phyloP scores from a whole-genome alignment of 2,888 invertebrate genomes.

The Cantharis lateralis region DNA sequence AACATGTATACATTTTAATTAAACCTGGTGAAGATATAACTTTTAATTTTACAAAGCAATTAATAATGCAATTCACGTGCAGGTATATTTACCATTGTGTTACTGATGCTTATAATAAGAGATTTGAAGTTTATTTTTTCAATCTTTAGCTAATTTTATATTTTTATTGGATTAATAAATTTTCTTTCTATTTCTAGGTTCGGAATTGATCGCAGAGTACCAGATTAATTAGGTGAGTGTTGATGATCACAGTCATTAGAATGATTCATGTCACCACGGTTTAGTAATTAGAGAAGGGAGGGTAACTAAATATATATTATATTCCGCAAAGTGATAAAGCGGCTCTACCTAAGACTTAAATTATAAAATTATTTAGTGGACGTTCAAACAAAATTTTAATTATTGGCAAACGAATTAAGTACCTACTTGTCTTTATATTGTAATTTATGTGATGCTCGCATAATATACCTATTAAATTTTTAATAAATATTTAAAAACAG shows the following conservation, averaged over 20 bases:
- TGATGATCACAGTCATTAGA: conserved; percentile 49
- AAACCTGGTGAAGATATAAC: too few relatives aligned
- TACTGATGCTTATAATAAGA: too few relatives aligned
- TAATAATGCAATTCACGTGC: background rate
- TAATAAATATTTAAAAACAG: too few relatives aligned
- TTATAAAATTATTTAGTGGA: conserved; percentile 19
- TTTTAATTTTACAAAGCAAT: background rate
- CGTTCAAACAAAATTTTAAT: conserved; percentile 15
- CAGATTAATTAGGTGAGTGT: conserved; percentile 50
- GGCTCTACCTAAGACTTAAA: conserved; percentile 19
- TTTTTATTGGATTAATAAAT: background rate
- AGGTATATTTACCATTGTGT: background rate
- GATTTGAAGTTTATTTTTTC: too few relatives aligned
- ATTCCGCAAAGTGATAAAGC: conserved; percentile 20
- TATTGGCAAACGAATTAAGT: background rate
- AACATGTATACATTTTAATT: background rate
- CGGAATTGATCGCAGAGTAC: conserved; percentile 13
- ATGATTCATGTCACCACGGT: conserved; percentile 44
- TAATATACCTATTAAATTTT: background rate
- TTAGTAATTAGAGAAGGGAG: conserved; percentile 40
- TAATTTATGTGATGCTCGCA: background rate
- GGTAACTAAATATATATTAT: conserved; percentile 24
- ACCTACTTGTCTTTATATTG: background rate
- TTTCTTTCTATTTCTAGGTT: conserved; percentile 28
- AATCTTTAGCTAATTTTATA: background rate